phyloP scores from a whole-genome alignment of 2,888 invertebrate species.

The Plemyria rubiginata region DNA sequence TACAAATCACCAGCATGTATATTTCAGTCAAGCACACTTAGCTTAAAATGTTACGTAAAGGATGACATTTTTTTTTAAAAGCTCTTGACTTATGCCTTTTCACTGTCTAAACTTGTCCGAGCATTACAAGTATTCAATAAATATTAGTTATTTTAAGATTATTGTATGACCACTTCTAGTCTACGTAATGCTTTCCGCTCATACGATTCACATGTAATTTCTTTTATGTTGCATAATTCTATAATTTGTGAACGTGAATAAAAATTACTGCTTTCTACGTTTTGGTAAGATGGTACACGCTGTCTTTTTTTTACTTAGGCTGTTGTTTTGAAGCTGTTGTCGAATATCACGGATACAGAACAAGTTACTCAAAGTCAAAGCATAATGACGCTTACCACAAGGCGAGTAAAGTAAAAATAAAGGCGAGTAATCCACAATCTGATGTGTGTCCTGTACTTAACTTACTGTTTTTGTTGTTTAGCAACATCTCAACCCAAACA shows the following conservation, averaged over 20 bases:
- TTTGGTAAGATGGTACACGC: constrained; percentile 37
- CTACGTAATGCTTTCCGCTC: constrained; percentile 29
- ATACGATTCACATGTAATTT: constrained; percentile 40
- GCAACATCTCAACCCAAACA: no score
- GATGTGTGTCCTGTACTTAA: no score
- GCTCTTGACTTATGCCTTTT: constrained; percentile 5
- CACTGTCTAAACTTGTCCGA: constrained; percentile 4
- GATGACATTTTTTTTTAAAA: constrained; percentile 2
- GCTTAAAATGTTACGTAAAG: constrained; percentile 4
- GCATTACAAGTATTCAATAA: constrained; percentile 19
- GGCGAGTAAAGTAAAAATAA: no score
- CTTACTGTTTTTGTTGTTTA: no score
- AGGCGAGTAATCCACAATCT: no score
- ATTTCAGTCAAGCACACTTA: no score
- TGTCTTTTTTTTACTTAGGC: neutral
- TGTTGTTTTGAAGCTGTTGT: neutral
- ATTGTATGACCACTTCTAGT: constrained; percentile 16
- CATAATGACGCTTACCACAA: no score
- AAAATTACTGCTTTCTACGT: constrained; percentile 51
- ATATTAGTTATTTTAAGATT: constrained; percentile 11
- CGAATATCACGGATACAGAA: no score
- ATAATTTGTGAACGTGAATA: constrained; percentile 61
- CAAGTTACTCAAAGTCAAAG: no score
- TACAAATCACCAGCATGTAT: neutral
- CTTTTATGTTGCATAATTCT: constrained; percentile 63